These are phyloP conservation scores for Nasonia giraulti DNA, from an alignment of 1,140 invertebrate genomes.

Conservation along the genomic window DNA sequence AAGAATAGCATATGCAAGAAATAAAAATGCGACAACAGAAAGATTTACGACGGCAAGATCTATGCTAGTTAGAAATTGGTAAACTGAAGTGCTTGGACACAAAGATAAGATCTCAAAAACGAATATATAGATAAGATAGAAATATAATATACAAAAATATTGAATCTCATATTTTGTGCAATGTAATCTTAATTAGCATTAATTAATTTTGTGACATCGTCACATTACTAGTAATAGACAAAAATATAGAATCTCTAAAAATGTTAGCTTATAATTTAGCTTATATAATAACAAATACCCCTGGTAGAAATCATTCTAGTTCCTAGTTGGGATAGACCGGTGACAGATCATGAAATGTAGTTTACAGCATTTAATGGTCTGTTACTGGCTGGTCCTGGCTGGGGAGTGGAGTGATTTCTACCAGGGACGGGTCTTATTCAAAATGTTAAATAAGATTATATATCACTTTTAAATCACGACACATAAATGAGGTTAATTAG, in stretches of 20 bases:
- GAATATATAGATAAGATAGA: not conserved
- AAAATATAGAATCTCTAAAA: too few relatives aligned
- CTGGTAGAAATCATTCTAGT: too few relatives aligned
- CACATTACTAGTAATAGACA: too few relatives aligned
- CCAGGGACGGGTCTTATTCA: not conserved
- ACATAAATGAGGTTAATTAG: too few relatives aligned
- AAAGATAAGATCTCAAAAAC: not conserved
- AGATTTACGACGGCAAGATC: not conserved
- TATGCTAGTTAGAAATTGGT: not conserved
- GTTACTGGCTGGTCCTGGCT: not conserved
- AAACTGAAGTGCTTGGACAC: not conserved
- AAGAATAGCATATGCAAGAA: constrained; percentile 38
- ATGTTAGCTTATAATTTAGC: too few relatives aligned
- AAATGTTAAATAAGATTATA: not conserved
- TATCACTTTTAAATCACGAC: too few relatives aligned
- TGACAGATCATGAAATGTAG: not conserved
- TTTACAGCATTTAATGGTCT: not conserved
- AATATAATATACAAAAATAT: constrained; percentile 1
- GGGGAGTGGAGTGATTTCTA: not conserved
- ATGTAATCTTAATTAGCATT: not conserved
- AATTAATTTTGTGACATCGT: not conserved
- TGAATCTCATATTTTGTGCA: not conserved
- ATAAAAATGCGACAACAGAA: not conserved
- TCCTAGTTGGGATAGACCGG: too few relatives aligned
- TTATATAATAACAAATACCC: not conserved